Conservation (phyloP, 1,140 invertebrate genomes). For the Reticulitermes speratus region DNA sequence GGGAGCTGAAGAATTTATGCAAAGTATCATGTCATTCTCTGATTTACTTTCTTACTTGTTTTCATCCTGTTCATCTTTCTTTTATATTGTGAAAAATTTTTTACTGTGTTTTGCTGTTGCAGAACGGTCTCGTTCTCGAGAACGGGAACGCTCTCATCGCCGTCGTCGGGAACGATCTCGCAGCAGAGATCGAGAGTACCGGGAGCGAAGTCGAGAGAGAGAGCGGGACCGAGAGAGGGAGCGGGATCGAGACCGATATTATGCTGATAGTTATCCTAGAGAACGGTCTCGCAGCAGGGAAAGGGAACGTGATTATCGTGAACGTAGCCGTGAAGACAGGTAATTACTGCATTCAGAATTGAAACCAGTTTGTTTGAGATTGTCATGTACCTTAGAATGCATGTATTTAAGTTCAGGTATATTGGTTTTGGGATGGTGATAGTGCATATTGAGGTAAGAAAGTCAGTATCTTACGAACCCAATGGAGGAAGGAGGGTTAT, state of each 20-base stretch:
- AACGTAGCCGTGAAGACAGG: conserved; percentile 73
- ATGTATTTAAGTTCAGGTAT: background rate
- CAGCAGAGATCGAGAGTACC: conserved; percentile 72
- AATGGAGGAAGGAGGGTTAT: too few relatives aligned
- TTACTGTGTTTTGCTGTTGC: conserved; percentile 36
- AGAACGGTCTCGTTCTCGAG: conserved; percentile 74
- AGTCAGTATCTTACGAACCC: too few relatives aligned
- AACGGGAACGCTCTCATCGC: conserved; percentile 68
- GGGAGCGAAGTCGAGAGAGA: conserved; percentile 71
- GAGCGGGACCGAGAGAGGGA: conserved; percentile 50
- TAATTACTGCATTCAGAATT: conserved; percentile 45
- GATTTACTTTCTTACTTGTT: conserved; percentile 8
- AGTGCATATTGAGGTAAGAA: too few relatives aligned
- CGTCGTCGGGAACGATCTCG: conserved; percentile 72
- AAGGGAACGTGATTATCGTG: conserved; percentile 60
- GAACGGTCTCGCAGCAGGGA: conserved; percentile 48
- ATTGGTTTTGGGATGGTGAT: background rate
- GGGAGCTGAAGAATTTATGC: too few relatives aligned
- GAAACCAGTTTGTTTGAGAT: background rate
- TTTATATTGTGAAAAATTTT: conserved; percentile 25
- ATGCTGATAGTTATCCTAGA: conserved; percentile 46
- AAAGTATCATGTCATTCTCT: background rate
- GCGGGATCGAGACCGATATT: conserved; percentile 44
- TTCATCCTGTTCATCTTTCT: conserved; percentile 28
- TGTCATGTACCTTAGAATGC: background rate